phyloP scores from a whole-genome alignment of 2,113 vertebrate genomes.

The Erinaceus europaeus region DNA sequence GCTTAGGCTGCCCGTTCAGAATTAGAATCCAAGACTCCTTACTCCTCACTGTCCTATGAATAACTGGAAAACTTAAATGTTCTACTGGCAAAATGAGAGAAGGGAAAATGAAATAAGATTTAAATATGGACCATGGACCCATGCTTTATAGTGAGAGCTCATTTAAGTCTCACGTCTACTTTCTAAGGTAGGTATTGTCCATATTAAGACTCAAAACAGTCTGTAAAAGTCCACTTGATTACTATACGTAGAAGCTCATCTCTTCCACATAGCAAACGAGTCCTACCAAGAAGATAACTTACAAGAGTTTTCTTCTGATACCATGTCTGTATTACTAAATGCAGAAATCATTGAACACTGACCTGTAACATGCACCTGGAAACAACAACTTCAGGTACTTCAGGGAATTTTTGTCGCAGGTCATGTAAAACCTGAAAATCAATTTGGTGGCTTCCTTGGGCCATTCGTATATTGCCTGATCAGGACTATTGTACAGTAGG shows the following conservation, averaged over 20 bases:
- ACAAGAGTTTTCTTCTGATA: constrained; percentile 18
- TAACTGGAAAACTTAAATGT: background rate
- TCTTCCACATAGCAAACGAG: constrained; percentile 20
- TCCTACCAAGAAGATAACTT: background rate
- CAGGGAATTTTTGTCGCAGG: constrained; percentile 99
- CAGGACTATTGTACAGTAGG: constrained; percentile 87
- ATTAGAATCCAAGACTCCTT: constrained; percentile 24
- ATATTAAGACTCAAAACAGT: background rate
- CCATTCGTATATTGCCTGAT: constrained; percentile 98
- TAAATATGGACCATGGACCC: background rate
- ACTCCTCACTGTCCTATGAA: constrained; percentile 18
- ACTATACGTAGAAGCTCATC: constrained; percentile 11
- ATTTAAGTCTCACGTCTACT: background rate
- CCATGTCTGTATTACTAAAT: constrained; percentile 27
- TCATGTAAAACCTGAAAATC: constrained; percentile 99
- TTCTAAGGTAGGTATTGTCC: background rate
- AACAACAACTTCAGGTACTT: constrained; percentile 98
- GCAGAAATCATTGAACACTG: constrained; percentile 75
- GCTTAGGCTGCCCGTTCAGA: background rate
- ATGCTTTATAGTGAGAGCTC: background rate
- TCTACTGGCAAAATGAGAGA: background rate
- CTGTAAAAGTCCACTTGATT: background rate
- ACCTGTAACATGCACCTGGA: constrained; percentile 99
- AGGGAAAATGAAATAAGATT: background rate
- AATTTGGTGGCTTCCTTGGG: constrained; percentile 99